Percentiles rank a stretch among this genome's conserved stretches.
Conservation (phyloP, 2,113 vertebrate genomes). For the Paratilapia polleni region DNA sequence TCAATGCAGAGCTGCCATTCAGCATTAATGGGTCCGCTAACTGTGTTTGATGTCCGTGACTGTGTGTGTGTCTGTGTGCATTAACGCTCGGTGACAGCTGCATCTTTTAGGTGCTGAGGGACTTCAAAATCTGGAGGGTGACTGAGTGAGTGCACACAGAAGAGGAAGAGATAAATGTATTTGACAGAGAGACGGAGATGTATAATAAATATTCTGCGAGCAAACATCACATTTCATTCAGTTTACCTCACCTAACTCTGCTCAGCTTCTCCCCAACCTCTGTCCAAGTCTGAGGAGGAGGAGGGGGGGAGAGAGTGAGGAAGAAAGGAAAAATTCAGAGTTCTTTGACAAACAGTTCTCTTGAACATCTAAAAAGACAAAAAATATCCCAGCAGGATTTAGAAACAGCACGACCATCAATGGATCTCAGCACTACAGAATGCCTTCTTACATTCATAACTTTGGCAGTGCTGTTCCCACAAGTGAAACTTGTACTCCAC, state of each 20-base stretch:
- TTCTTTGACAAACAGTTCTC: not conserved
- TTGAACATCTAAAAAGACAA: not conserved
- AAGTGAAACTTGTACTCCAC: not conserved
- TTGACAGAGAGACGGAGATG: constrained; percentile 2
- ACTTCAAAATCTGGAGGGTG: not conserved
- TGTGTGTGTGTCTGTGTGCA: not conserved
- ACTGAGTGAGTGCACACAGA: not conserved
- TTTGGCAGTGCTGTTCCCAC: not conserved
- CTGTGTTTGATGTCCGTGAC: not conserved
- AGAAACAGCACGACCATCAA: not conserved
- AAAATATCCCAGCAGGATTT: not conserved
- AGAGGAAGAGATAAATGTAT: not conserved
- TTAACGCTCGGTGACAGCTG: not conserved
- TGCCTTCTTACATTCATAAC: not conserved
- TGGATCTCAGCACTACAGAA: not conserved
- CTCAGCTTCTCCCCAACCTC: not conserved
- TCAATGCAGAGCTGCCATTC: not conserved
- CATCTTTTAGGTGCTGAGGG: not conserved
- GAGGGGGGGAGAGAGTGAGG: not conserved
- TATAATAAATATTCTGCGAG: constrained; percentile 15
- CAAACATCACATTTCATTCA: constrained; percentile 24
- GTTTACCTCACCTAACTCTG: not conserved
- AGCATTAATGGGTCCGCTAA: constrained; percentile 2
- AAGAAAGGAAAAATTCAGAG: not conserved
- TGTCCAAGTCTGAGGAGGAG: not conserved